A percentile compares a stretch with the other conserved stretches of the same genome.
Evolutionary conservation across 2,888 invertebrate genomes (phyloP).

Genomic region (Deroplatys truncata): DNA sequence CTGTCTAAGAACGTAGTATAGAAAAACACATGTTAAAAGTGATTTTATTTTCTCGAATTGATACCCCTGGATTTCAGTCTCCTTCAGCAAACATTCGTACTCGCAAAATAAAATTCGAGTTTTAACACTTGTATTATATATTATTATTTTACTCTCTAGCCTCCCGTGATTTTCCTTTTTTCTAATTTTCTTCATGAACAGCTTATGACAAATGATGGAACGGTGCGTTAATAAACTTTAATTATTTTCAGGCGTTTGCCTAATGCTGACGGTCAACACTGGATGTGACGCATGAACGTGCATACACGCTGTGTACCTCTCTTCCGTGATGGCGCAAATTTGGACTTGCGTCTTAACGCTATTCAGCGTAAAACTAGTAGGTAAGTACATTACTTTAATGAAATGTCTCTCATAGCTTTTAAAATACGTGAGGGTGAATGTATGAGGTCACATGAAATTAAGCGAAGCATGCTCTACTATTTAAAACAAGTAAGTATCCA

Average conservation of each 20-base stretch:
- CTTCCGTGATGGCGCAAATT: conserved; percentile 25
- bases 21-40: too few relatives aligned
- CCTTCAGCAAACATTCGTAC: too few relatives aligned
- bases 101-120: too few relatives aligned
- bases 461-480: too few relatives aligned
- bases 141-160: too few relatives aligned
- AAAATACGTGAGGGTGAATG: not conserved
- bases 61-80: too few relatives aligned
- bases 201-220: not conserved
- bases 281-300: conserved; percentile 24
- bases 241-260: conserved; percentile 10
- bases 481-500: too few relatives aligned
- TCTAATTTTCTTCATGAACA: not conserved
- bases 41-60: too few relatives aligned
- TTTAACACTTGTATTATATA: too few relatives aligned
- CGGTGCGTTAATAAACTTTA: not conserved
- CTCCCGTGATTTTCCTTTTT: not conserved
- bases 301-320: not conserved
- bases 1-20: too few relatives aligned
- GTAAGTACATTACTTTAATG: conserved; percentile 8
- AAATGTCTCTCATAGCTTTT: not conserved
- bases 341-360: conserved; percentile 27
- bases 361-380: conserved; percentile 28
- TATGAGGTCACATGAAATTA: too few relatives aligned
- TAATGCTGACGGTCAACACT: not conserved